Evolutionary conservation across 1,140 invertebrate genomes (phyloP), one percentile per base, ranked within the genome.

Genomic region (Tenebrio molitor): DNA sequence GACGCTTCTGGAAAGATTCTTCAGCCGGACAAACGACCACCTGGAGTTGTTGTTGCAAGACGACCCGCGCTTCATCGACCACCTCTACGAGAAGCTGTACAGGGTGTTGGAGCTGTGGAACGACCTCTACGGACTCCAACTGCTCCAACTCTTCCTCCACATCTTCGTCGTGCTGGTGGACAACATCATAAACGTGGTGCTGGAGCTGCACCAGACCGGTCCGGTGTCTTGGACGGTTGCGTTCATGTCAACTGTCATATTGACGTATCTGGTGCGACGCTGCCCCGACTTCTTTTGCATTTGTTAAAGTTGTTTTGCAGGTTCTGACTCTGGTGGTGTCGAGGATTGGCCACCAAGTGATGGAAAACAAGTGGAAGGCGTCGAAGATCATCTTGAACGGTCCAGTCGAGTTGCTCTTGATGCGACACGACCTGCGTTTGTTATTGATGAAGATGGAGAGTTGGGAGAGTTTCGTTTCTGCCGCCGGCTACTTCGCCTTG

Each of bases 391-490:
- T 58, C 14, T 29, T 58, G 23, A 58, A 12, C 12, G 23, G n/a
- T 25, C 29, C 29, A 12, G 17, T 50, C 21, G 7, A 21, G 21
- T 19, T 50, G 21, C 17, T 10, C 21, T 23, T 21, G 6, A 12
- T 39, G 21, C 8, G 15, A 21, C 7, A 21, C 0, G 8, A 50
- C 8, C 21, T 50, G 44, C 17, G n/a, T 21, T 21, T 50, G 50
- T 58, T 58, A 14, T 15, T 58, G 23, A 10, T 12, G 23, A 58
- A 29, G 23, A 10, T 58, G 21, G 14, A 58, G 7, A 58, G 21
- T 14, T 25, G 50, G 50, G 21, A 21, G 0, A 29, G 29, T 58
- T 58, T 58, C 29, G 50, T 58, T 12, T 58, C 50, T 19, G 50
- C 50, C 8, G 21, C 50, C 19, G 50, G 12, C 12, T 39, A 39